A percentile compares a stretch with the other conserved stretches of the same genome.
These are phyloP conservation scores for Coleophora flavipennella DNA, from an alignment of 2,888 invertebrate species.

Conservation along the genomic window DNA sequence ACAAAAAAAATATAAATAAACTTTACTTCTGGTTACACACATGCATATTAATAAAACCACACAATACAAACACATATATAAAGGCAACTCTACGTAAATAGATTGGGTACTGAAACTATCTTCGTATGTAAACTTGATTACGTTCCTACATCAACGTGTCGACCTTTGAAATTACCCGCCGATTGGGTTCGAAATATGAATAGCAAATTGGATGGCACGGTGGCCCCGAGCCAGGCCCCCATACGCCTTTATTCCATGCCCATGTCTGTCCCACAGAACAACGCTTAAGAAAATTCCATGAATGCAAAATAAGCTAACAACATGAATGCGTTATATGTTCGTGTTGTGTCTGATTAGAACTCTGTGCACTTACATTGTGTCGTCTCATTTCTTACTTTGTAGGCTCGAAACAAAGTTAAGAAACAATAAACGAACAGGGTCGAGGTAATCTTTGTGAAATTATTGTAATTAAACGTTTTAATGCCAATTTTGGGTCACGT, in stretches of 20 bases:
- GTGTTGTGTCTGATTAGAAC: constrained; percentile 52
- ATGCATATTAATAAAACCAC: too few species aligned
- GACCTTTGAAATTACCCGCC: constrained; percentile 59
- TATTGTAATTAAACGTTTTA: too few species aligned
- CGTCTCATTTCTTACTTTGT: background rate
- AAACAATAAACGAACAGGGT: background rate
- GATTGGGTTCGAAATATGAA: constrained; percentile 66
- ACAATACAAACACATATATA: too few species aligned
- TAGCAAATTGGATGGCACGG: constrained; percentile 58
- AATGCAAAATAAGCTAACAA: constrained; percentile 65
- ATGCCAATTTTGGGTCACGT: background rate
- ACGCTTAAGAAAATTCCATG: constrained; percentile 66
- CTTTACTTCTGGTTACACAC: too few species aligned
- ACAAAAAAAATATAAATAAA: too few species aligned
- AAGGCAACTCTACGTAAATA: too few species aligned
- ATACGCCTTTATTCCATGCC: constrained; percentile 34
- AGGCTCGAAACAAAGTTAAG: background rate
- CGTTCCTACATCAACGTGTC: constrained; percentile 22
- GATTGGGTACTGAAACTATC: background rate
- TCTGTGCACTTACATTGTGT: constrained; percentile 12
- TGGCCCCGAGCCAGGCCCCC: constrained; percentile 21
- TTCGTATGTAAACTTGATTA: constrained; percentile 9
- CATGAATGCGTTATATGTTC: constrained; percentile 41
- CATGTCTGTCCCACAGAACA: constrained; percentile 45
- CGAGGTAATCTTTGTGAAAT: background rate